Evolutionary conservation across 2,888 invertebrate species (phyloP).

Genomic region (Autographa gamma): DNA sequence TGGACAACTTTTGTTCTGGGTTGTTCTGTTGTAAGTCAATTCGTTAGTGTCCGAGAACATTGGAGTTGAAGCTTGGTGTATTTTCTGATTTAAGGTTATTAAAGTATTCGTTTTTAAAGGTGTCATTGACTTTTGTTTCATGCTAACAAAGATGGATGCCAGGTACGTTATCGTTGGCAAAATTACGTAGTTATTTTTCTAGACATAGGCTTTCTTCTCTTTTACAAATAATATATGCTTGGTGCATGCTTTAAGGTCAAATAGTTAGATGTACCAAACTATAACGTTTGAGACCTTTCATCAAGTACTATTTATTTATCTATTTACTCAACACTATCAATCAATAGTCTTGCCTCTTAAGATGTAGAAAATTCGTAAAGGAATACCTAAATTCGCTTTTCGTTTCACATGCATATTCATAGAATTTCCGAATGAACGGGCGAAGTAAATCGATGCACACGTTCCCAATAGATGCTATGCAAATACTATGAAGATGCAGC

Average conservation of each 20-base stretch:
- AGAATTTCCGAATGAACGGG: constrained; percentile 12
- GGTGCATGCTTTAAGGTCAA: no score
- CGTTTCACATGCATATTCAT: constrained; percentile 1
- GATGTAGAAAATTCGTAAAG: not conserved
- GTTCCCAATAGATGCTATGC: constrained; percentile 34
- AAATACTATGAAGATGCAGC: constrained; percentile 49
- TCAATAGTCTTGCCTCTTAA: not conserved
- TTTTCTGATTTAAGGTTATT: not conserved
- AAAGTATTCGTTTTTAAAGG: not conserved
- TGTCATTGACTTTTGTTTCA: constrained; percentile 12
- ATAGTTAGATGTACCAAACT: no score
- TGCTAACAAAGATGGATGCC: constrained; percentile 8
- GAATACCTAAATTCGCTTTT: not conserved
- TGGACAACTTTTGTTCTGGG: not conserved
- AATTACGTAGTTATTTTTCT: no score
- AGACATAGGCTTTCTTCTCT: no score
- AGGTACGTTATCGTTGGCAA: constrained; percentile 23
- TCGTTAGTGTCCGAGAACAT: not conserved
- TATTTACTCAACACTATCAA: not conserved
- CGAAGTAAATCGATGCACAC: constrained; percentile 15
- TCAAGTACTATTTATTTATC: no score
- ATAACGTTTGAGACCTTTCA: no score
- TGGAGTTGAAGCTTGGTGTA: not conserved
- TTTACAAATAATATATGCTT: no score
- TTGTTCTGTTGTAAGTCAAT: not conserved